These are phyloP conservation scores for human DNA, from an alignment of 2,113 vertebrate species.

Conservation along the genomic window GRCh38 chr2:23103001-23103500, in stretches of 20 bases:
- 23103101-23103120: neutral
- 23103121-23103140: neutral
- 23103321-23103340: neutral
- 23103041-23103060: neutral
- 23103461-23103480: neutral
- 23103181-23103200: neutral
- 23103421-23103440: neutral
- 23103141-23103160: neutral
- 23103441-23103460: neutral
- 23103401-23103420: neutral
- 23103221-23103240: neutral
- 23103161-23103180: neutral
- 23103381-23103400: neutral
- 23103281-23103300: neutral
- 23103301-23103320: neutral
- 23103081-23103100: neutral
- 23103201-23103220: neutral
- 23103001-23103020: neutral
- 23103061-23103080: neutral
- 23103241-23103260: neutral
- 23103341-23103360: neutral
- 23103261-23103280: neutral
- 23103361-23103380: neutral
- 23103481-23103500: neutral
- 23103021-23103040: neutral